Percentiles rank a stretch among this genome's conserved stretches.
phyloP scores from a whole-genome alignment of 2,113 vertebrate species.

The Thamnaconus septentrionalis region DNA sequence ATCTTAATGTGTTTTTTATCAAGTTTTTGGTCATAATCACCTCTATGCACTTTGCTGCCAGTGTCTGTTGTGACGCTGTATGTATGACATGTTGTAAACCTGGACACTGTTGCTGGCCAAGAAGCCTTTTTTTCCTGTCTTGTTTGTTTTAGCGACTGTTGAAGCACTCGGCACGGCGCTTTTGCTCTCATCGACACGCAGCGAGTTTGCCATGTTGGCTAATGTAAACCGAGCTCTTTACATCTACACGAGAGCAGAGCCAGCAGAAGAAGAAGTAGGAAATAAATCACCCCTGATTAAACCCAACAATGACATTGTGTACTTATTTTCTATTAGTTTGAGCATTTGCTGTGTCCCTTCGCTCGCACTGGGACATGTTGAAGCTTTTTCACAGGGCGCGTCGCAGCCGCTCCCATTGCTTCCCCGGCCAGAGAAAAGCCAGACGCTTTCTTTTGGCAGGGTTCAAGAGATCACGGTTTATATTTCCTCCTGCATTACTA shows the following conservation, averaged over 20 bases:
- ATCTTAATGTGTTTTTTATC: no score
- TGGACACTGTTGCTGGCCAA: no score
- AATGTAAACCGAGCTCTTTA: constrained; percentile 15
- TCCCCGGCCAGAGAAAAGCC: constrained; percentile 59
- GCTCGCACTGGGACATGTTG: no score
- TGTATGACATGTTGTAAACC: neutral
- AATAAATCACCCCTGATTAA: constrained; percentile 31
- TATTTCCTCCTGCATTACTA: constrained; percentile 69
- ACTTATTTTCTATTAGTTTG: no score
- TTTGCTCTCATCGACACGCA: neutral
- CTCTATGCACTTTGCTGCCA: no score
- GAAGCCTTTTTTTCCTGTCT: no score
- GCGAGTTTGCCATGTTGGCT: constrained; percentile 2
- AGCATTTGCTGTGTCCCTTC: no score
- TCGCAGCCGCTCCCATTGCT: constrained; percentile 47
- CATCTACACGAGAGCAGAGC: neutral
- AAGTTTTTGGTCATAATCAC: no score
- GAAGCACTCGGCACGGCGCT: no score
- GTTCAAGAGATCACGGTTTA: constrained; percentile 68
- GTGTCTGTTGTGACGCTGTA: no score
- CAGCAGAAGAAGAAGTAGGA: constrained; percentile 20
- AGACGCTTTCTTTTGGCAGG: constrained; percentile 59
- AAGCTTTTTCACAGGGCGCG: constrained; percentile 16
- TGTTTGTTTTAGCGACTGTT: no score
- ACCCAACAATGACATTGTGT: no score